Conservation (phyloP, 2,888 invertebrate genomes). For the Meta bourneti region DNA sequence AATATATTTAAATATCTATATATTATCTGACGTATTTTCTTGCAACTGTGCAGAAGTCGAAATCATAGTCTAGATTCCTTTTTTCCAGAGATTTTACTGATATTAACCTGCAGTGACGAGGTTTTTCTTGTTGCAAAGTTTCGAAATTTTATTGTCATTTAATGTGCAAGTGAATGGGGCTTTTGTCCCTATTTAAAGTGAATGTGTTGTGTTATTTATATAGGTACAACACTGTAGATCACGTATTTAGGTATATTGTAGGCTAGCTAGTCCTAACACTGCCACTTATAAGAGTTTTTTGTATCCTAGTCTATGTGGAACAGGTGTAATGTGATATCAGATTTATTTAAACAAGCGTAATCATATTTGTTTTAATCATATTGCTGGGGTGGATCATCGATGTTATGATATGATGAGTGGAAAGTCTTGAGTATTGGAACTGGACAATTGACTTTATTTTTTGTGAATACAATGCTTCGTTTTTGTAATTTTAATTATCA, state of each 20-base stretch:
- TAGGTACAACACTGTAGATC: constrained; percentile 59
- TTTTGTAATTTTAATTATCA: too few species aligned
- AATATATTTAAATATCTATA: constrained; percentile 48
- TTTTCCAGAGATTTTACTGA: constrained; percentile 55
- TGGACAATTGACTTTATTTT: neutral
- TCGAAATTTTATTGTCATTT: constrained; percentile 56
- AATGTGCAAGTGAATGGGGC: constrained; percentile 10
- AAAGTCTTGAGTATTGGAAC: neutral
- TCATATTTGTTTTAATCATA: constrained; percentile 51
- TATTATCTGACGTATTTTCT: constrained; percentile 62
- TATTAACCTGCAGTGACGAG: constrained; percentile 24
- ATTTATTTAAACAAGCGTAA: constrained; percentile 50
- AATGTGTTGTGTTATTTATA: constrained; percentile 25
- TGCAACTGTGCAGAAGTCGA: constrained; percentile 52
- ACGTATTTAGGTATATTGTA: constrained; percentile 67
- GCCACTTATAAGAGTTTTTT: constrained; percentile 71
- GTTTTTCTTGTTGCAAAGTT: constrained; percentile 47
- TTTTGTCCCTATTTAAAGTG: constrained; percentile 8
- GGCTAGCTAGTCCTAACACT: constrained; percentile 75
- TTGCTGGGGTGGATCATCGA: constrained; percentile 42
- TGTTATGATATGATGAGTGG: neutral
- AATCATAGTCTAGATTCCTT: constrained; percentile 66
- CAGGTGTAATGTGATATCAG: constrained; percentile 72
- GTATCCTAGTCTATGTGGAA: constrained; percentile 73
- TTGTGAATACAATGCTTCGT: neutral